These are phyloP conservation scores for Myotis vivesi DNA, from an alignment of 2,797 vertebrate species.

Conservation along the genomic window DNA sequence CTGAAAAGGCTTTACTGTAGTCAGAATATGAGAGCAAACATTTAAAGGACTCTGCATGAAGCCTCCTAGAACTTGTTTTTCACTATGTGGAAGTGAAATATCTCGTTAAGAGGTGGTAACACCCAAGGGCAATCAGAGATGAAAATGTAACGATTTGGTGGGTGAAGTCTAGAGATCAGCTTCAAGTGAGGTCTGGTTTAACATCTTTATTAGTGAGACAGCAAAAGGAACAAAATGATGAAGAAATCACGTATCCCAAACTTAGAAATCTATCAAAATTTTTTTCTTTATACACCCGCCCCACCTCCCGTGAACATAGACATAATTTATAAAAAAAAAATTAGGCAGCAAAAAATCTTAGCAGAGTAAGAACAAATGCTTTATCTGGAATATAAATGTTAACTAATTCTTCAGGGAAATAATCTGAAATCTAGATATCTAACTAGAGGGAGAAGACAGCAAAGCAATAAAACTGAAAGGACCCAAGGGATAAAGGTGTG, in stretches of 20 bases:
- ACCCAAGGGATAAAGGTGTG: not conserved
- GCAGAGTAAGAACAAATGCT: not conserved
- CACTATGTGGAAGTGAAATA: conserved; percentile 66
- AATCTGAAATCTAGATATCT: conserved; percentile 64
- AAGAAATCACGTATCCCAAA: not conserved
- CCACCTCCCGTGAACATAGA: not conserved
- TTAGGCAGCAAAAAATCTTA: not conserved
- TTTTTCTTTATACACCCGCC: too few species aligned
- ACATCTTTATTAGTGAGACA: conserved; percentile 78
- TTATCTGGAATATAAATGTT: conserved; percentile 51
- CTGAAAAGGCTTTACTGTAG: not conserved
- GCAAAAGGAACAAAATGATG: not conserved
- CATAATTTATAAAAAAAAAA: not conserved
- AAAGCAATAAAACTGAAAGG: conserved; percentile 52
- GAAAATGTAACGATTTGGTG: conserved; percentile 64
- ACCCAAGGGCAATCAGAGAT: conserved; percentile 73
- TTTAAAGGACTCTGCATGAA: not conserved
- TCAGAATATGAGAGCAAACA: not conserved
- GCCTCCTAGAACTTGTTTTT: conserved; percentile 48
- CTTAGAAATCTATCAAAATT: not conserved
- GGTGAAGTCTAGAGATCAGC: conserved; percentile 67
- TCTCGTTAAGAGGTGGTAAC: conserved; percentile 76
- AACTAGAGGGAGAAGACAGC: conserved; percentile 29
- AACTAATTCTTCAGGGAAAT: conserved; percentile 64
- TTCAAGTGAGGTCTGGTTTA: conserved; percentile 75